phyloP scores from a whole-genome alignment of 2,888 invertebrate genomes.

The Rhagium mordax region DNA sequence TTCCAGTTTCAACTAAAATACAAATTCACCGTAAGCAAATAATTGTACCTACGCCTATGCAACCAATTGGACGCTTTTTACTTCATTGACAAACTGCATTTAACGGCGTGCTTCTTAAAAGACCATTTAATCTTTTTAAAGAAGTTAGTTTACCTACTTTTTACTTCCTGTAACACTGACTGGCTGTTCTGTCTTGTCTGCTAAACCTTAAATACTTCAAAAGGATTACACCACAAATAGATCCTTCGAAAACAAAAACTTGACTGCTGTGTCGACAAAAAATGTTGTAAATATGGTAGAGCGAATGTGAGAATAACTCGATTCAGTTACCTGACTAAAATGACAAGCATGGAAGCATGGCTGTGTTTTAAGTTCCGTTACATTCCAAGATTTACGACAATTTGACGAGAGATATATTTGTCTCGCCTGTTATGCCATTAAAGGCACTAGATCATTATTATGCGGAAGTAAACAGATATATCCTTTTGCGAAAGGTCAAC shows the following conservation, averaged over 20 bases:
- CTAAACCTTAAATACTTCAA: not conserved
- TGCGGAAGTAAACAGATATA: not conserved
- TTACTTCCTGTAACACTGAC: slow-evolving; percentile 20
- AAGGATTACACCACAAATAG: slow-evolving; percentile 6
- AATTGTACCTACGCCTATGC: not conserved
- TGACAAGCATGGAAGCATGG: slow-evolving; percentile 13
- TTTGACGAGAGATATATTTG: not conserved
- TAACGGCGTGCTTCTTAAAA: not conserved
- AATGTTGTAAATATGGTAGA: slow-evolving; percentile 26
- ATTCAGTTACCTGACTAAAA: slow-evolving; percentile 28
- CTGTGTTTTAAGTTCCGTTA: slow-evolving; percentile 21
- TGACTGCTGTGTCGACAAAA: slow-evolving; percentile 7
- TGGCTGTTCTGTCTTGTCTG: not conserved
- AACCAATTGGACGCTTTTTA: not conserved
- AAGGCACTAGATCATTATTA: not conserved
- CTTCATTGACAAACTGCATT: not conserved
- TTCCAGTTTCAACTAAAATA: not conserved
- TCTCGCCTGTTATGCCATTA: not conserved
- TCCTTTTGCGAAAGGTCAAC: not conserved
- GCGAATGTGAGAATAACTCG: slow-evolving; percentile 25
- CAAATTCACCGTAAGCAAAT: not conserved
- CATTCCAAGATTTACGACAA: slow-evolving; percentile 6
- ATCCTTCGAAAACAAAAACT: slow-evolving; percentile 20
- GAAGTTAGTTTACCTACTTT: not conserved
- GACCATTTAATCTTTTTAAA: not conserved